Evolutionary conservation across 1,140 invertebrate genomes (phyloP).

Genomic region (Drosophila takahashii): DNA sequence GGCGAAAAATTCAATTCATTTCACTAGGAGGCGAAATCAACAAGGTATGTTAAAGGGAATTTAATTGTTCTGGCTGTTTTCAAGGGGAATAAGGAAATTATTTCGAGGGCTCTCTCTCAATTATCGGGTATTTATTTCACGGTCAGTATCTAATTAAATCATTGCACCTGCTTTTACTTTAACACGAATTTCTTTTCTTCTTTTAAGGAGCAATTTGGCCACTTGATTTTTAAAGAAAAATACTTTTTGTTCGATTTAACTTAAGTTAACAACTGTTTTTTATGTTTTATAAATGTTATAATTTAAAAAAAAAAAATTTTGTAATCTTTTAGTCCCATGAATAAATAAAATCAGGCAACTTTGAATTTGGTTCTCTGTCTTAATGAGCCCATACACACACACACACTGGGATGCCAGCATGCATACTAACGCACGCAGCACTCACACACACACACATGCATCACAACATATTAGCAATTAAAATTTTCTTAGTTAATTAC

Average conservation of each 20-base stretch:
- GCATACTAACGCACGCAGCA: slow-evolving; percentile 24
- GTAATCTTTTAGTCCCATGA: no score
- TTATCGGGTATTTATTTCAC: slow-evolving; percentile 13
- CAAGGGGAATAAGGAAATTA: not conserved
- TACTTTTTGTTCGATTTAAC: no score
- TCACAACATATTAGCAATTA: slow-evolving; percentile 84
- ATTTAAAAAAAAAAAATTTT: no score
- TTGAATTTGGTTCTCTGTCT: slow-evolving; percentile 39
- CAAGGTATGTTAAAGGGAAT: slow-evolving; percentile 10
- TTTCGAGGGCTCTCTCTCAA: not conserved
- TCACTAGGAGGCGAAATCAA: slow-evolving; percentile 1
- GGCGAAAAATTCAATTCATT: slow-evolving; percentile 8
- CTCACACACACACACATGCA: slow-evolving; percentile 64
- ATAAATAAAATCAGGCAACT: slow-evolving; percentile 72
- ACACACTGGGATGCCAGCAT: slow-evolving; percentile 34
- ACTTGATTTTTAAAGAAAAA: no score
- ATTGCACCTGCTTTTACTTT: not conserved
- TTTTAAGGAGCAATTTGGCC: no score
- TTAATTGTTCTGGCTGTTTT: not conserved
- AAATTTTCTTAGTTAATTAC: slow-evolving; percentile 85
- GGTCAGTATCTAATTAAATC: not conserved
- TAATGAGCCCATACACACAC: slow-evolving; percentile 61
- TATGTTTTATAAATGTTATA: no score
- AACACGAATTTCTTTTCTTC: not conserved
- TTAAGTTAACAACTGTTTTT: no score